Conservation (phyloP, 2,888 invertebrate genomes). For the Geophilus truncorum region DNA sequence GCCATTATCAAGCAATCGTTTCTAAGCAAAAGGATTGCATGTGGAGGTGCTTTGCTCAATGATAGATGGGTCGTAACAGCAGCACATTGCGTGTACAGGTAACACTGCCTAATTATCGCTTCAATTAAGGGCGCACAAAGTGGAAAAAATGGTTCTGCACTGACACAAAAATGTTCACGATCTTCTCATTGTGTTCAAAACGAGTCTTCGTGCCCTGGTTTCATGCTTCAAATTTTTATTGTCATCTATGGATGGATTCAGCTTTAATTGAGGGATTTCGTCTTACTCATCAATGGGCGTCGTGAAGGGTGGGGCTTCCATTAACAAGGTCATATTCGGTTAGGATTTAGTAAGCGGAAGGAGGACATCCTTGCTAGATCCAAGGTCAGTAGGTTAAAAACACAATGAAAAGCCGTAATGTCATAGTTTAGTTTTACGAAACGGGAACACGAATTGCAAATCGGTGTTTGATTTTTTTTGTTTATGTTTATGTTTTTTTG, state of each 20-base stretch:
- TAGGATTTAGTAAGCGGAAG: neutral
- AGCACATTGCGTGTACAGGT: constrained; percentile 59
- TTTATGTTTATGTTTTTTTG: neutral
- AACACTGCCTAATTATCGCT: constrained; percentile 29
- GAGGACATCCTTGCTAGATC: neutral
- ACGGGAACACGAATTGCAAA: neutral
- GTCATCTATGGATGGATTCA: constrained; percentile 1
- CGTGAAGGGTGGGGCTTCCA: neutral
- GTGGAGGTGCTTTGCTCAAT: constrained; percentile 83
- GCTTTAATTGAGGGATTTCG: neutral
- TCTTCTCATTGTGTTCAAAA: neutral
- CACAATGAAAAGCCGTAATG: neutral
- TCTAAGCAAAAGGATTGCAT: constrained; percentile 80
- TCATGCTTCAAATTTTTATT: neutral
- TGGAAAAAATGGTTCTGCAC: neutral
- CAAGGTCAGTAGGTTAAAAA: constrained; percentile 8
- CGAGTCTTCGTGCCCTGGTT: neutral
- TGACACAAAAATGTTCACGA: neutral
- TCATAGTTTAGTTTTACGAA: neutral
- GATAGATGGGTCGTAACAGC: constrained; percentile 90
- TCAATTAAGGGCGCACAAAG: neutral
- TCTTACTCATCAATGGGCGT: neutral
- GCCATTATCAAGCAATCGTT: constrained; percentile 88
- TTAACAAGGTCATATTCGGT: neutral
- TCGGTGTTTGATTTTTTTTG: no score